Percentiles rank a stretch among this genome's conserved stretches.
Evolutionary conservation across 2,113 vertebrate species (phyloP).

Genomic region (Theristicus caerulescens): DNA sequence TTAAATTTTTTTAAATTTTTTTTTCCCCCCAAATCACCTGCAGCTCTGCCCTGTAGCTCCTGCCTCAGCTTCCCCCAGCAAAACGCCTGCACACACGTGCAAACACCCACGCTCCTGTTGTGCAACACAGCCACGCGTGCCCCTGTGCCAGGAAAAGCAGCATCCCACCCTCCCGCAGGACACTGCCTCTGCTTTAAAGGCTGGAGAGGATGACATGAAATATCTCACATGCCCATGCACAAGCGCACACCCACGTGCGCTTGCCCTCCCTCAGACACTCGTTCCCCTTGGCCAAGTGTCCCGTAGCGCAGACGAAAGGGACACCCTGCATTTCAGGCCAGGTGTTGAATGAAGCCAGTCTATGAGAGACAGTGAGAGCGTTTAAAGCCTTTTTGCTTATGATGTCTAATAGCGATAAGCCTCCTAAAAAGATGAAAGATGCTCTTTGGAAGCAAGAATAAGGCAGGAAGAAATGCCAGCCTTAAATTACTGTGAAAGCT

Average conservation of each 20-base stretch:
- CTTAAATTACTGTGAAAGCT: constrained; percentile 38
- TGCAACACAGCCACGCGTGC: rapidly evolving
- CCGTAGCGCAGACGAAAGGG: not conserved
- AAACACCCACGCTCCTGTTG: not conserved
- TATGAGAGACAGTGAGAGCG: not conserved
- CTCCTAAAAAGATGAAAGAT: constrained; percentile 28
- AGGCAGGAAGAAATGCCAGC: not conserved
- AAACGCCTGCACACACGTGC: rapidly evolving
- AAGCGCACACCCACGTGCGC: not conserved
- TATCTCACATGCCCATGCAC: not conserved
- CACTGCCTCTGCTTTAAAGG: not conserved
- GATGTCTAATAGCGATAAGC: constrained; percentile 16
- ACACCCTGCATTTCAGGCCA: not conserved
- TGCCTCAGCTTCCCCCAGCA: not conserved
- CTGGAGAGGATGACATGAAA: not conserved
- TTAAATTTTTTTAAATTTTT: not conserved
- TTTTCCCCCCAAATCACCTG: not conserved
- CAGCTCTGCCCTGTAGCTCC: not conserved
- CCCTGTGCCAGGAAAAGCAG: not conserved
- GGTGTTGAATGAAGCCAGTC: not conserved
- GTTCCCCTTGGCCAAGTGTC: not conserved
- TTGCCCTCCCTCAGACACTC: not conserved
- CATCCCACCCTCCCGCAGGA: rapidly evolving
- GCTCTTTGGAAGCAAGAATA: not conserved
- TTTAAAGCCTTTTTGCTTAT: not conserved